Percentiles rank a stretch among this genome's conserved stretches.
phyloP scores from a whole-genome alignment of 2,113 vertebrate species.

The Acinonyx jubatus region DNA sequence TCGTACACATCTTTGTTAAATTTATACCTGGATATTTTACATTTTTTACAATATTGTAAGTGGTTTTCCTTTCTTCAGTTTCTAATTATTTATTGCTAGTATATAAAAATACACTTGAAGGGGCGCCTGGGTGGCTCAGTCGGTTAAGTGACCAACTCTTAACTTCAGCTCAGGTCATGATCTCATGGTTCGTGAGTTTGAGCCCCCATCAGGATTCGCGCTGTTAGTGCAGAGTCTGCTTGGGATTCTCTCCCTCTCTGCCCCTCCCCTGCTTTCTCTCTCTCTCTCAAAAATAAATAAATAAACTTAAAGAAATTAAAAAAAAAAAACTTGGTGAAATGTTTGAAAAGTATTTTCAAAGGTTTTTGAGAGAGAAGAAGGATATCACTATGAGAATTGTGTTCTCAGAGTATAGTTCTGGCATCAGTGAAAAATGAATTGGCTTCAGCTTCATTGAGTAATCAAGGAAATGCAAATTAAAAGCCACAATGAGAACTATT shows the following conservation, averaged over 20 bases:
- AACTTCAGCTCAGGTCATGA: too few relatives aligned
- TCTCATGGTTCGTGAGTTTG: too few relatives aligned
- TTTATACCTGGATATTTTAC: not conserved
- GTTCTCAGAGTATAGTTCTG: not conserved
- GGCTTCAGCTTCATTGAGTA: not conserved
- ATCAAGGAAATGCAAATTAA: not conserved
- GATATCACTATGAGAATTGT: not conserved
- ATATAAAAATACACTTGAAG: not conserved
- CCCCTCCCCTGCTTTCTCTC: too few relatives aligned
- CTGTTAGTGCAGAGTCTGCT: too few relatives aligned
- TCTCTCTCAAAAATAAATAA: too few relatives aligned
- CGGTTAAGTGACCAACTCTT: too few relatives aligned
- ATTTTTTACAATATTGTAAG: not conserved
- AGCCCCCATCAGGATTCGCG: too few relatives aligned
- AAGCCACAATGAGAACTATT: not conserved
- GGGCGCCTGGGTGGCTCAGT: too few relatives aligned
- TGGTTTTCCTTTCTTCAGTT: not conserved
- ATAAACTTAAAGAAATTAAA: not conserved
- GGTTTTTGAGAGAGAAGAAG: not conserved
- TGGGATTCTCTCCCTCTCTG: too few relatives aligned
- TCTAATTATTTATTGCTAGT: not conserved
- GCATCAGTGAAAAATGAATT: not conserved
- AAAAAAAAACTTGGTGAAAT: not conserved
- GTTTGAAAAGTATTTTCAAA: not conserved
- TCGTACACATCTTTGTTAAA: not conserved